phyloP scores from a whole-genome alignment of 64 coral and sea anemone species.

The Stylophora pistillata region DNA sequence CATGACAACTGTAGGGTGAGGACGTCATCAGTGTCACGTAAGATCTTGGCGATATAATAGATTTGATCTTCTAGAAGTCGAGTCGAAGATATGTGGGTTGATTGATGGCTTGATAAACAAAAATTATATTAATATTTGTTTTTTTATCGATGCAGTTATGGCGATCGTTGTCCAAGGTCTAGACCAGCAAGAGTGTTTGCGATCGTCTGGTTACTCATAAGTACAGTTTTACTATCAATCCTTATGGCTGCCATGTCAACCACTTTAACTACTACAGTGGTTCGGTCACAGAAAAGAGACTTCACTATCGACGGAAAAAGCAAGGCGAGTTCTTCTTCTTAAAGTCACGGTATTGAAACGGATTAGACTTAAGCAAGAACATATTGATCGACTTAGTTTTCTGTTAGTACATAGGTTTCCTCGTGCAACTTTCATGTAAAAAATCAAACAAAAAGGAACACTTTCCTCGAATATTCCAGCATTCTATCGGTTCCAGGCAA shows the following conservation, averaged over 20 bases:
- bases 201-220: slow-evolving; percentile 10
- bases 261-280: slow-evolving; percentile 43
- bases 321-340: not conserved
- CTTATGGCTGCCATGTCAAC: slow-evolving; percentile 23
- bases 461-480: no score
- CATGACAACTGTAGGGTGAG: slow-evolving; percentile 47
- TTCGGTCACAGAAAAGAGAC: not conserved
- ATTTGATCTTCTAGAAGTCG: not conserved
- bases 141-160: slow-evolving; percentile 16
- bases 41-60: not conserved
- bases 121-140: not conserved
- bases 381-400: no score
- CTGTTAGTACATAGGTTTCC: no score
- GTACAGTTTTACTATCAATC: not conserved
- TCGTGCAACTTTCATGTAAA: no score
- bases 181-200: slow-evolving; percentile 14
- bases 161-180: slow-evolving; percentile 38
- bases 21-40: not conserved
- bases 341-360: not conserved
- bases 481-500: no score
- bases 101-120: not conserved
- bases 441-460: no score
- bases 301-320: not conserved
- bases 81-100: not conserved
- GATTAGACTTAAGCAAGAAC: no score